phyloP scores from a whole-genome alignment of 1,140 invertebrate genomes.

The Zaprionus tsacasi region DNA sequence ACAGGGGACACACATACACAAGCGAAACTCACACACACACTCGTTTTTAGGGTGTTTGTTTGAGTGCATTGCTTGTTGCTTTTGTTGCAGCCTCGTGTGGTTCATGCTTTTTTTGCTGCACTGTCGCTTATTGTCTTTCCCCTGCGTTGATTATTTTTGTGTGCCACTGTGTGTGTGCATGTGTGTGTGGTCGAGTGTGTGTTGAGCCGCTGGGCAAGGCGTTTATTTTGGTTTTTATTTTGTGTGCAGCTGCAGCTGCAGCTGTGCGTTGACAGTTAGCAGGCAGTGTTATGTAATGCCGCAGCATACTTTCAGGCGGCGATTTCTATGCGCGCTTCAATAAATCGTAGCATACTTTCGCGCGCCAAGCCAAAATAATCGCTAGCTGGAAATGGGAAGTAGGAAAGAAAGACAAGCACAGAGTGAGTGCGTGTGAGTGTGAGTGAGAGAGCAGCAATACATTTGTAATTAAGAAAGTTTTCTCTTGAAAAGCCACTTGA shows the following conservation, averaged over 20 bases:
- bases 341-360: slow-evolving; percentile 14
- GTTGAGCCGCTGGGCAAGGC: slow-evolving; percentile 25
- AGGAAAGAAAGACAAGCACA: background rate
- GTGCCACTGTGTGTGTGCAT: slow-evolving; percentile 44
- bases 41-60: slow-evolving; percentile 36
- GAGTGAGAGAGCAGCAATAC: slow-evolving; percentile 43
- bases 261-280: slow-evolving; percentile 22
- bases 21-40: background rate
- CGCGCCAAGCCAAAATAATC: background rate
- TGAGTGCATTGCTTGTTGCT: slow-evolving; percentile 69
- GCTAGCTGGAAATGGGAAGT: no score
- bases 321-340: slow-evolving; percentile 34
- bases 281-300: slow-evolving; percentile 27
- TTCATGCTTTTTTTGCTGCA: slow-evolving; percentile 18
- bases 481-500: slow-evolving; percentile 69
- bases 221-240: slow-evolving; percentile 27
- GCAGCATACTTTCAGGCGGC: slow-evolving; percentile 34
- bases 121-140: slow-evolving; percentile 15
- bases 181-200: slow-evolving; percentile 21
- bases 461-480: slow-evolving; percentile 82
- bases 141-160: slow-evolving; percentile 60
- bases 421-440: background rate
- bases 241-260: slow-evolving; percentile 16
- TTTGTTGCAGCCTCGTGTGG: slow-evolving; percentile 30
- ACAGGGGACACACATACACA: background rate